Conservation (phyloP, 2,797 vertebrate species). For the Syngnathus acus region DNA sequence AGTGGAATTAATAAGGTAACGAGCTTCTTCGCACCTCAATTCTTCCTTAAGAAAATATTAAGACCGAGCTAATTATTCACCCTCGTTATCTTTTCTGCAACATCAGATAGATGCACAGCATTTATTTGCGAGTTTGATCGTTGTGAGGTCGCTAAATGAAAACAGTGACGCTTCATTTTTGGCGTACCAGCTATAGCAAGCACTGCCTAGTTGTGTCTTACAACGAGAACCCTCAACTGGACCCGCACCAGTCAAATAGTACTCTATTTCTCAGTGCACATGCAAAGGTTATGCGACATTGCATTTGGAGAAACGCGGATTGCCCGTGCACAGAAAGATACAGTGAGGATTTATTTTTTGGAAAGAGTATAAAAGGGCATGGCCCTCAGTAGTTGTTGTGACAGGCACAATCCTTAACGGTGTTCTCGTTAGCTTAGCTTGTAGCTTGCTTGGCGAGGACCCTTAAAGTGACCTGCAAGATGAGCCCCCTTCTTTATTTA, state of each 20-base stretch:
- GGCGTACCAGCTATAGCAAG: not conserved
- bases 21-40: conserved; percentile 28
- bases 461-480: conserved; percentile 6
- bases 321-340: not conserved
- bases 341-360: not conserved
- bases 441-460: conserved; percentile 17
- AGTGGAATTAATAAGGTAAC: conserved; percentile 51
- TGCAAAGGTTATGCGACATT: not conserved
- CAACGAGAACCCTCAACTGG: not conserved
- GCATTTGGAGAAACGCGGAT: not conserved
- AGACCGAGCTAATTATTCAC: conserved; percentile 40
- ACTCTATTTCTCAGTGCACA: not conserved
- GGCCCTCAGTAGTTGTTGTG: conserved; percentile 10
- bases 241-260: not conserved
- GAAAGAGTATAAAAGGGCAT: not conserved
- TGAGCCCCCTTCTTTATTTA: not conserved
- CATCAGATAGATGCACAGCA: not conserved
- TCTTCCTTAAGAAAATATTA: conserved; percentile 24
- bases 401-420: conserved; percentile 17
- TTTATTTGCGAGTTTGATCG: too few species aligned
- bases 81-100: conserved; percentile 17
- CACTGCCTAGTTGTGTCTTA: not conserved
- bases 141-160: not conserved
- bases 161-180: conserved; percentile 1
- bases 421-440: conserved; percentile 21